phyloP scores from a whole-genome alignment of 2,113 vertebrate species.

The human (Homo sapiens) region DNA sequence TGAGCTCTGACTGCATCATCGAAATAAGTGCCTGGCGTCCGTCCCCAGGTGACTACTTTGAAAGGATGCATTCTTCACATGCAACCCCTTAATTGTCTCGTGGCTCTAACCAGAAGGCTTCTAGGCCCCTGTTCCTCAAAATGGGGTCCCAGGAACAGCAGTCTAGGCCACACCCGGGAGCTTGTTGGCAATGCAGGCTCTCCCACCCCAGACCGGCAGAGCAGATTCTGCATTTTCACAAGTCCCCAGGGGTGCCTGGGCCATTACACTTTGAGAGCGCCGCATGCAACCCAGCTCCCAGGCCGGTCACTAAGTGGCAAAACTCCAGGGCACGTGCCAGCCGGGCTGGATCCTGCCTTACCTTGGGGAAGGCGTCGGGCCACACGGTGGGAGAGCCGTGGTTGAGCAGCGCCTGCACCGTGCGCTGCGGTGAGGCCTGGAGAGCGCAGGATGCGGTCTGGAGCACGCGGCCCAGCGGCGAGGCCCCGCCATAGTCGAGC shows the following conservation, averaged over 20 bases:
- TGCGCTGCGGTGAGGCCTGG: slow-evolving; percentile 65
- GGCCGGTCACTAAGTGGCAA: neutral
- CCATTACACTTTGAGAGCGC: neutral
- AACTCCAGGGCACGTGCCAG: neutral
- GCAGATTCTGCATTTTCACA: neutral
- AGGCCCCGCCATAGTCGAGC: slow-evolving; percentile 83
- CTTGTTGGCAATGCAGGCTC: neutral
- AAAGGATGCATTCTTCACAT: neutral
- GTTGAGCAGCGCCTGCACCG: slow-evolving; percentile 84
- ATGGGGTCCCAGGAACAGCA: neutral
- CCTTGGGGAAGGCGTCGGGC: slow-evolving; percentile 85
- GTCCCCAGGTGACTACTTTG: neutral
- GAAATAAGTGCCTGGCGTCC: neutral
- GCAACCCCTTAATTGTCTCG: neutral
- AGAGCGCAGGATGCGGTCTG: slow-evolving; percentile 58
- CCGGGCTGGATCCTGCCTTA: slow-evolving; percentile 45
- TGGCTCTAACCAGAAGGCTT: neutral
- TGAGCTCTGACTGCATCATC: neutral
- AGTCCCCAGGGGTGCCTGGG: neutral
- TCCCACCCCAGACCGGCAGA: neutral
- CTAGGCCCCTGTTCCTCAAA: neutral
- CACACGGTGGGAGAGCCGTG: slow-evolving; percentile 84
- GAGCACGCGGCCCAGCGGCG: slow-evolving; percentile 81
- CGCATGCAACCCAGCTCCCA: neutral
- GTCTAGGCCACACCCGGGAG: neutral